These are phyloP conservation scores for Siniperca obscura DNA, from an alignment of 2,797 vertebrate species.

Conservation along the genomic window DNA sequence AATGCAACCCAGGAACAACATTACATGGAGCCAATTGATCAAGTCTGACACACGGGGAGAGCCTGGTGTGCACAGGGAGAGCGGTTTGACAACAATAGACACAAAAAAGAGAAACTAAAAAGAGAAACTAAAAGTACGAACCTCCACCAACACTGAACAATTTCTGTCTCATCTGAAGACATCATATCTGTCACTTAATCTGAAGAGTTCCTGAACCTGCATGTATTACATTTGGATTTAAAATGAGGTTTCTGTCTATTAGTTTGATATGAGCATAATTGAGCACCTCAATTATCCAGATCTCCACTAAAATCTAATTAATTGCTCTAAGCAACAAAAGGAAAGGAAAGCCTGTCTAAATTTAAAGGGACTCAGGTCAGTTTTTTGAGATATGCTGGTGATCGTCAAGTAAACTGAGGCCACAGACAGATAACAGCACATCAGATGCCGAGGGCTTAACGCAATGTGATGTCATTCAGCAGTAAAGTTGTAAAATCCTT, in stretches of 20 bases:
- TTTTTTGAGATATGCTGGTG: neutral
- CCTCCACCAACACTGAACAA: constrained; percentile 3
- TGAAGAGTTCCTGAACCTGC: neutral
- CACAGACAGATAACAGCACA: neutral
- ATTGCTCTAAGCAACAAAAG: neutral
- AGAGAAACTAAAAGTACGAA: constrained; percentile 20
- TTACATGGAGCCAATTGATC: constrained; percentile 58
- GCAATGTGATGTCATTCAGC: neutral
- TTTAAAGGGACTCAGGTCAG: constrained; percentile 1
- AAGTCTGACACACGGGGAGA: constrained; percentile 57
- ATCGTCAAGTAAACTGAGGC: neutral
- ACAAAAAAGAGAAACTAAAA: neutral
- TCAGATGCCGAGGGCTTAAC: neutral
- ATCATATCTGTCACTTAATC: constrained; percentile 17
- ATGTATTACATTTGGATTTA: neutral
- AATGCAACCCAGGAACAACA: constrained; percentile 62
- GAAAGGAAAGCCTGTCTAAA: neutral
- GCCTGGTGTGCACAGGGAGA: constrained; percentile 24
- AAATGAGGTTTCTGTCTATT: neutral
- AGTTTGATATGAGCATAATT: neutral
- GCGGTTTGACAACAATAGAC: constrained; percentile 19
- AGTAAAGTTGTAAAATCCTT: neutral
- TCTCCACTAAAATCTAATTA: neutral
- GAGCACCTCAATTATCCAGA: constrained; percentile 2
- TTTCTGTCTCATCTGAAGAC: constrained; percentile 6